phyloP scores from a whole-genome alignment of 2,113 vertebrate species.

The Neomonachus schauinslandi region DNA sequence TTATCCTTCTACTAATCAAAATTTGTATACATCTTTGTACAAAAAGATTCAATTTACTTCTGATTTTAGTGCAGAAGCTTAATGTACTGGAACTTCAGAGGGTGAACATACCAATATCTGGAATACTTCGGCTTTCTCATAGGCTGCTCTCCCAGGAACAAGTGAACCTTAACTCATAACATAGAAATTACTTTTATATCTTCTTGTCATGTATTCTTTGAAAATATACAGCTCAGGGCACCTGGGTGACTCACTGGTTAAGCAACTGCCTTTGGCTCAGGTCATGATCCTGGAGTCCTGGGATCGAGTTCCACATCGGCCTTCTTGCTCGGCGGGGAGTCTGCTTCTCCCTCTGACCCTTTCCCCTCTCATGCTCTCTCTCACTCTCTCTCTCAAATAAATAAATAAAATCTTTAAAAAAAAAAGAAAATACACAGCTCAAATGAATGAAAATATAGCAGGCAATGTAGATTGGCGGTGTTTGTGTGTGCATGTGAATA shows the following conservation, averaged over 20 bases:
- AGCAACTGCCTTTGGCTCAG: no score
- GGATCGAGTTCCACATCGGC: no score
- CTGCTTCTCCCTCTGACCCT: no score
- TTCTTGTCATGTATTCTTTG: neutral
- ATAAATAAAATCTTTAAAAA: no score
- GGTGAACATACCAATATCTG: neutral
- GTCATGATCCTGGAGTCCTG: no score
- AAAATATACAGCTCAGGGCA: neutral
- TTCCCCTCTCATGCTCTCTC: no score
- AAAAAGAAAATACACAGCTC: neutral
- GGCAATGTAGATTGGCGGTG: neutral
- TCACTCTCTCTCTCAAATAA: no score
- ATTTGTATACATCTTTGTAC: neutral
- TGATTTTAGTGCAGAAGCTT: neutral
- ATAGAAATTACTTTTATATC: neutral
- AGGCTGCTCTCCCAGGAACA: neutral
- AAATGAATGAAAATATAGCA: neutral
- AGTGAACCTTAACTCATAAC: neutral
- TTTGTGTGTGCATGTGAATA: neutral
- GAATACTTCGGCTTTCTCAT: neutral
- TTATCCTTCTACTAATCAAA: slow-evolving; percentile 27
- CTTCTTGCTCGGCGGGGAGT: no score
- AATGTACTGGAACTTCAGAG: neutral
- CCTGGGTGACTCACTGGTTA: no score
- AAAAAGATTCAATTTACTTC: neutral